Evolutionary conservation across 2,113 vertebrate species (phyloP), one percentile per base, ranked within the genome.

Genomic region (Spea bombifrons): DNA sequence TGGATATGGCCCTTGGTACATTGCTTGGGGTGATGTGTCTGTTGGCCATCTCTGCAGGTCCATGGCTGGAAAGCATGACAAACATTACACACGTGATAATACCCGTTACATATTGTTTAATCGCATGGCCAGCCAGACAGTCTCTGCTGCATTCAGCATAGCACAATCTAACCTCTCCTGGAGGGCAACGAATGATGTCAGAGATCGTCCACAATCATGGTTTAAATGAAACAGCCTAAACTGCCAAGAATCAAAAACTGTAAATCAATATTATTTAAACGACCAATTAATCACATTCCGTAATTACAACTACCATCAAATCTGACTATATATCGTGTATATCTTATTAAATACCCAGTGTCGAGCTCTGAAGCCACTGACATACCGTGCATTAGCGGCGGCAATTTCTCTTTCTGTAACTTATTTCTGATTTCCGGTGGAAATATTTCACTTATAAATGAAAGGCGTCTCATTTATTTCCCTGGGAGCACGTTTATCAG

Each of bases 181-280:
- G 55, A 64, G 4, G 52, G 66, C 61, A 74, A 82, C 59, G 46
- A 82, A 76, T 57, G 69, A 78, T 74, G 68, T 78, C 59, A 79
- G 64, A 77, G 82, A 85, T 85, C 85, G 84, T 87, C 86, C 82
- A 78, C 87, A 85, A 76, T 66, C 67, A 63, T 75, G 69, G 72
- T 76, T 86, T 70, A 73, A 81, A 83, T 82, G 5, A 85, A 82
- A 89, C 85, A 90, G 77, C 85, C 84, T 81, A 83, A 85, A 70
- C 81, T 57, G 81, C 81, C 84, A 75, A 75, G 87, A 55, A 72
- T 61, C 47, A 85, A 83, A 89, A 87, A 82, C 84, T 86, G 84
- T 85, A 88, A 83, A 89, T 91, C 91, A 87, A 91, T 90, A 87
- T 68, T 49, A 83, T 83, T 80, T 71, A 67, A 86, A 83, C 66